Evolutionary conservation across 2,113 vertebrate genomes (phyloP).

Genomic region (Tichodroma muraria): DNA sequence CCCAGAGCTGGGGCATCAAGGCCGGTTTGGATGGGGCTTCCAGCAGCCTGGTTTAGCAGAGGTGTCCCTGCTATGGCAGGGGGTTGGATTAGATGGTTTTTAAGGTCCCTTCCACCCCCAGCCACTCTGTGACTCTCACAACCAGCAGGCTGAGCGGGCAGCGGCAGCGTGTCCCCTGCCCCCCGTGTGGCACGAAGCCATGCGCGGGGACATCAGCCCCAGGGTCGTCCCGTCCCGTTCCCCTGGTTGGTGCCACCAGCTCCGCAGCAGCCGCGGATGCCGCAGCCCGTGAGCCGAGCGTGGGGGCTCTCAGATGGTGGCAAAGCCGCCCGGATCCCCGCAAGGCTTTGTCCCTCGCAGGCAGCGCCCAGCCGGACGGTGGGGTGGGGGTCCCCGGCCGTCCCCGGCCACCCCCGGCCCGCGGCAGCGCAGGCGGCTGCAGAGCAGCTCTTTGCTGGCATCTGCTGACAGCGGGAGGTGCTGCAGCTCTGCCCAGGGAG

Average conservation of each 20-base stretch:
- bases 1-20: neutral
- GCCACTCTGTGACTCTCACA: neutral
- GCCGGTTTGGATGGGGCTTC: neutral
- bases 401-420: neutral
- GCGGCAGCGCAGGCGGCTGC: neutral
- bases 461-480: neutral
- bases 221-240: fast-evolving
- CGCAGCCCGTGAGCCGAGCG: fast-evolving
- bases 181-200: neutral
- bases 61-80: neutral
- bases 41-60: neutral
- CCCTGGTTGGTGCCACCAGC: neutral
- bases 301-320: neutral
- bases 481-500: neutral
- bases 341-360: neutral
- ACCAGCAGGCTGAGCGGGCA: neutral
- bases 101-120: neutral
- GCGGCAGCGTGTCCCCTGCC: neutral
- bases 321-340: neutral
- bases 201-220: neutral
- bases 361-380: neutral
- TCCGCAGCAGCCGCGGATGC: neutral
- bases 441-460: conserved; percentile 51
- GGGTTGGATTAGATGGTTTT: neutral
- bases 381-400: neutral